phyloP scores from a whole-genome alignment of 2,797 vertebrate species.

The Clarias laeviceps region DNA sequence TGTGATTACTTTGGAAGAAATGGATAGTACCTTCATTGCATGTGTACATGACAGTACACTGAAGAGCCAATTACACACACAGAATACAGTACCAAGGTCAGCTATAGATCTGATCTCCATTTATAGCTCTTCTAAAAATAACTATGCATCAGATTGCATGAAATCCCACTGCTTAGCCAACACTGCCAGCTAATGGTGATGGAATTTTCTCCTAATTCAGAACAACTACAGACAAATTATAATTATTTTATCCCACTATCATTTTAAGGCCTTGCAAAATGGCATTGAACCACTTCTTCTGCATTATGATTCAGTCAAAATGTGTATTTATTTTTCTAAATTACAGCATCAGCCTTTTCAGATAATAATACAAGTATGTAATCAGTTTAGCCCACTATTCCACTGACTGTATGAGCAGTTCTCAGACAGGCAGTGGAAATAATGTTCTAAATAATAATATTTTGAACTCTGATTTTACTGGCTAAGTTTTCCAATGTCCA shows the following conservation, averaged over 20 bases:
- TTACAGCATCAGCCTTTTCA: too few relatives aligned
- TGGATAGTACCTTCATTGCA: background rate
- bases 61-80: constrained; percentile 24
- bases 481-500: background rate
- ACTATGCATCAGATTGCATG: background rate
- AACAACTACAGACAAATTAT: background rate
- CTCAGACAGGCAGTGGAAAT: background rate
- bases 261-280: background rate
- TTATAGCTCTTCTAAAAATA: background rate
- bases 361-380: background rate
- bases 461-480: background rate
- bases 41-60: constrained; percentile 19
- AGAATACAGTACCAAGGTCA: constrained; percentile 34
- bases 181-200: constrained; percentile 74
- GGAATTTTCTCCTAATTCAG: background rate
- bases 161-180: constrained; percentile 50
- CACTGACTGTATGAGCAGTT: background rate
- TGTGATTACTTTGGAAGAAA: constrained; percentile 5
- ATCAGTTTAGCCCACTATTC: background rate
- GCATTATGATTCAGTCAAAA: background rate
- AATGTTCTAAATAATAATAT: background rate
- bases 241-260: background rate
- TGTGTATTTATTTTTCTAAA: background rate
- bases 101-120: constrained; percentile 1
- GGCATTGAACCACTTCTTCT: background rate